Evolutionary conservation across 2,888 invertebrate genomes (phyloP).

Genomic region (Tipula vernalis): DNA sequence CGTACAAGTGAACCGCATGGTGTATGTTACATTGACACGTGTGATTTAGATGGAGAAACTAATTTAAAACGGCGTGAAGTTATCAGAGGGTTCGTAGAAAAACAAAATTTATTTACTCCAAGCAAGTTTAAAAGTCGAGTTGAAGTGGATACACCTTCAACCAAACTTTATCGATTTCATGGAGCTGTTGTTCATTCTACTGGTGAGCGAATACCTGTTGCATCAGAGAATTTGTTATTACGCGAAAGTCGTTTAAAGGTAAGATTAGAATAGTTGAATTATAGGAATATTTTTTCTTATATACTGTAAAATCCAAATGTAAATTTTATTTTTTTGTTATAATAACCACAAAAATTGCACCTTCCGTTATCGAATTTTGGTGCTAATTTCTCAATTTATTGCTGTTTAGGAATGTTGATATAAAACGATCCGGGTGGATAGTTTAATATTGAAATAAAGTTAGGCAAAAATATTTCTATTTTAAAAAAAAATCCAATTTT

Average conservation of each 20-base stretch:
- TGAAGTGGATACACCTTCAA: conserved; percentile 90
- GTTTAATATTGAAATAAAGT: too few species aligned
- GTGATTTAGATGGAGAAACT: conserved; percentile 92
- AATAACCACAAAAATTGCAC: too few species aligned
- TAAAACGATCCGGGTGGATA: too few species aligned
- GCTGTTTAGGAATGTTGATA: too few species aligned
- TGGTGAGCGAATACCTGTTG: conserved; percentile 66
- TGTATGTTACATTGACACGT: conserved; percentile 87
- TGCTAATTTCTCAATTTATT: too few species aligned
- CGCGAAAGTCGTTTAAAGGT: conserved; percentile 78
- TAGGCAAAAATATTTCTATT: too few species aligned
- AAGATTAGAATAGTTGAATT: conserved; percentile 5
- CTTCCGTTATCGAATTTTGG: too few species aligned
- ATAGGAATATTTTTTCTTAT: not conserved
- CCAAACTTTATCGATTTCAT: conserved; percentile 89
- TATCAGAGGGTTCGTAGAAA: conserved; percentile 33
- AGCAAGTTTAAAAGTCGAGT: conserved; percentile 70
- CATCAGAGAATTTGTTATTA: conserved; percentile 81
- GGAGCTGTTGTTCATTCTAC: conserved; percentile 75
- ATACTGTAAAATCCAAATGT: too few species aligned
- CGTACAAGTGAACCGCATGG: conserved; percentile 81
- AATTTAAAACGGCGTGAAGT: conserved; percentile 88
- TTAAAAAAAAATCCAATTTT: too few species aligned
- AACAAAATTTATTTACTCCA: conserved; percentile 64
- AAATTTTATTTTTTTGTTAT: too few species aligned